A percentile compares a stretch with the other conserved stretches of the same genome.
Evolutionary conservation across 2,797 vertebrate genomes (phyloP).

Genomic region (Gila robusta): DNA sequence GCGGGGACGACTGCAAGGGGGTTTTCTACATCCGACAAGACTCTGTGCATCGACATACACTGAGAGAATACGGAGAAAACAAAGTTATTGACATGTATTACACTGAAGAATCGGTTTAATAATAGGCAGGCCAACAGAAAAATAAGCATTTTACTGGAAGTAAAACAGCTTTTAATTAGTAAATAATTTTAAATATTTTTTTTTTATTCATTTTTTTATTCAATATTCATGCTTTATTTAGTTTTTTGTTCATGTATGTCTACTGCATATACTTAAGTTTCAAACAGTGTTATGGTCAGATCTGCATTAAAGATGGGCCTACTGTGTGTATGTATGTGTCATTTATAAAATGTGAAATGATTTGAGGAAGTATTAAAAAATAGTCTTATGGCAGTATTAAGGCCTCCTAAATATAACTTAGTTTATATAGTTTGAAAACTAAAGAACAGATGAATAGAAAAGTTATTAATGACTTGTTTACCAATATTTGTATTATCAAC

Average conservation of each 20-base stretch:
- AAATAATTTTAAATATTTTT: no score
- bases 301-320: neutral
- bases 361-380: neutral
- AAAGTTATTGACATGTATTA: neutral
- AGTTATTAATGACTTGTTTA: neutral
- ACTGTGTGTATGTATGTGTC: neutral
- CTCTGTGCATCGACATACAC: constrained; percentile 28
- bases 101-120: neutral
- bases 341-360: neutral
- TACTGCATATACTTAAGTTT: neutral
- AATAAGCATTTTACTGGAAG: neutral
- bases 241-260: neutral
- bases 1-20: constrained; percentile 79
- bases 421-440: neutral
- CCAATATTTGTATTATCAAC: neutral
- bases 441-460: neutral
- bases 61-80: constrained; percentile 13
- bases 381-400: neutral
- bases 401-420: neutral
- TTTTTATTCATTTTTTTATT: no score
- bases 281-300: neutral
- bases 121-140: neutral
- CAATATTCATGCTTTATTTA: neutral
- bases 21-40: constrained; percentile 76
- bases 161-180: neutral